Percentiles rank a stretch among this genome's conserved stretches.
Conservation (phyloP, 2,888 invertebrate species). For the Odontocerum albicorne region DNA sequence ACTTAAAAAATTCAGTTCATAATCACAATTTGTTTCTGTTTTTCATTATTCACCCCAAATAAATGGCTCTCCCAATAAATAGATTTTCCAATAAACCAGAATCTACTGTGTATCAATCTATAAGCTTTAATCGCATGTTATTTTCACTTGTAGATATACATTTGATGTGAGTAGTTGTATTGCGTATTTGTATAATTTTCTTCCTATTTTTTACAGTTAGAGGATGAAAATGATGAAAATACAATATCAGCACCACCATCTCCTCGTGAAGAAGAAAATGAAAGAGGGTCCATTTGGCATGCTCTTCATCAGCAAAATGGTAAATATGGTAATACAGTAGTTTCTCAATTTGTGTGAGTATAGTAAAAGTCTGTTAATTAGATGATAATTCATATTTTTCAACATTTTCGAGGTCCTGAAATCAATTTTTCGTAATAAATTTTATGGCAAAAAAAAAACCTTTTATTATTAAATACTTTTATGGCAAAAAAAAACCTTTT, state of each 20-base stretch:
- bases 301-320: constrained; percentile 59
- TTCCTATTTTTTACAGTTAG: constrained; percentile 30
- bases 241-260: constrained; percentile 35
- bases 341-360: neutral
- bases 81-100: neutral
- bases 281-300: constrained; percentile 61
- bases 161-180: neutral
- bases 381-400: no score
- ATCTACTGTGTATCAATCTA: no score
- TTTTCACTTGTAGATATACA: neutral
- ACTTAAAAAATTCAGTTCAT: no score
- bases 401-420: no score
- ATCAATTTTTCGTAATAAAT: no score
- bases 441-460: no score
- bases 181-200: neutral
- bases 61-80: no score
- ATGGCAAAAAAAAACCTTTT: no score
- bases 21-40: no score
- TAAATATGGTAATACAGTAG: constrained; percentile 37
- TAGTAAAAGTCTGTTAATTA: no score
- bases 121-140: neutral
- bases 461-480: no score
- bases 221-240: constrained; percentile 36
- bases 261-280: constrained; percentile 45
- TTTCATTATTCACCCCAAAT: no score